Percentiles rank a stretch among this genome's conserved stretches.
Evolutionary conservation across 2,113 vertebrate species (phyloP).

Genomic region (Toxostoma redivivum): DNA sequence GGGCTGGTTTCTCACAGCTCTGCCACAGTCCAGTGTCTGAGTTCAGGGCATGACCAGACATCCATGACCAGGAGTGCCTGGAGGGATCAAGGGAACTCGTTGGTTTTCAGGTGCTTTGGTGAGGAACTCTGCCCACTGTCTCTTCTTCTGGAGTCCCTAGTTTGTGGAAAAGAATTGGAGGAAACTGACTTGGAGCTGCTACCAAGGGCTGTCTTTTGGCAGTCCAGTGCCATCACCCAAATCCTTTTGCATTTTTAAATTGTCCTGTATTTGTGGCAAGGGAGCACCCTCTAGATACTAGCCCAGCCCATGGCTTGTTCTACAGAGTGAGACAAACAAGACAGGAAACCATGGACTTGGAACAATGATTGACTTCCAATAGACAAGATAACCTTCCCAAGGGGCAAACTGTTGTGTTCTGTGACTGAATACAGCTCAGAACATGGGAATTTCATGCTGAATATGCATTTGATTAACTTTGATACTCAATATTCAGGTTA

Average conservation of each 20-base stretch:
- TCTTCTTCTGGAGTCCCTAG: background rate
- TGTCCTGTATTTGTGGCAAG: background rate
- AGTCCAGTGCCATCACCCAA: background rate
- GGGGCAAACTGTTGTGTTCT: background rate
- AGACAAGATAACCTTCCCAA: background rate
- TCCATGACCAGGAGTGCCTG: background rate
- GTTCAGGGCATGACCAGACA: background rate
- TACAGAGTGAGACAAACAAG: background rate
- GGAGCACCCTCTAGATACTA: background rate
- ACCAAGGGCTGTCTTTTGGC: background rate
- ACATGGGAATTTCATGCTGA: background rate
- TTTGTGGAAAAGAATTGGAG: background rate
- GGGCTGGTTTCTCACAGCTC: background rate
- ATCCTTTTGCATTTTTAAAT: background rate
- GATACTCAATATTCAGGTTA: background rate
- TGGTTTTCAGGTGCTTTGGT: background rate
- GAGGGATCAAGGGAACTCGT: accelerated
- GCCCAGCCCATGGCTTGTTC: background rate
- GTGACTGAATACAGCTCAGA: background rate
- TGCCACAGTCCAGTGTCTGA: background rate
- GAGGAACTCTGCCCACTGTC: background rate
- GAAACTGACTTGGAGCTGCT: background rate
- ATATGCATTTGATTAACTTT: background rate
- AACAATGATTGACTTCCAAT: background rate
- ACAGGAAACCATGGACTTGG: background rate